Evolutionary conservation across 2,888 invertebrate species (phyloP), one percentile per base, ranked within the genome.

Genomic region (Mactromeris polynyma): DNA sequence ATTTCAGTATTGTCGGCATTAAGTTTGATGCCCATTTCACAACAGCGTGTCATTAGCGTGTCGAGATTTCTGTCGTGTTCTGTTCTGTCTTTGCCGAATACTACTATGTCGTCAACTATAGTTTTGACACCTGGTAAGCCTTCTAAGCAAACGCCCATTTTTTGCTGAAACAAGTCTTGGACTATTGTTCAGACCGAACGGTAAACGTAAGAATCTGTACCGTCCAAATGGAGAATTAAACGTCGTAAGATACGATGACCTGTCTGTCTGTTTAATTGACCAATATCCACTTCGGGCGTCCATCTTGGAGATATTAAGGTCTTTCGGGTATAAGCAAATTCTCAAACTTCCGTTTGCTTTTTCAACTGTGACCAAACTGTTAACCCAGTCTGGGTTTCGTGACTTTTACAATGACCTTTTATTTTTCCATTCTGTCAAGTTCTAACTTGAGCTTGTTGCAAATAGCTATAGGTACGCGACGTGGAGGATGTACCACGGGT

Each of bases 401-500:
- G n/a, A 14, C 11, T 21, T 21, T 58, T 58, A 58, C n/a, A 21
- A 58, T 58, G 21, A 58, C 54, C 4, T 19, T 19, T 14, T 14
- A 4, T 58, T 58, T 21, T 58, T 58, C 54, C 54, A 58, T 58
- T 21, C 54, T 14, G 4, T 58, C 54, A 2, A 94, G 80, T 86
- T 93, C 89, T 54, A 81, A 83, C 40, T 90, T 88, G 0, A 93
- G 73, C 73, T 88, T 90, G 0, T 90, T 81, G 73, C 84, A 84
- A 19, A 94, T 31, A 1, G 89, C 83, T 69, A 91, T 46, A 40
- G 91, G 93, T 40, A 91, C 84, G 80, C 88, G 92, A 58, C 92
- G 73, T 11, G 90, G 85, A 42, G 91, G 87, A 33, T 93, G 91
- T 42, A 93, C 87, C 4, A 91, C 90, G 38, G 92, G 93, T 78